A percentile compares a stretch with the other conserved stretches of the same genome.
Evolutionary conservation across 2,888 invertebrate genomes (phyloP).

Genomic region (Aleiodes leptofemur): DNA sequence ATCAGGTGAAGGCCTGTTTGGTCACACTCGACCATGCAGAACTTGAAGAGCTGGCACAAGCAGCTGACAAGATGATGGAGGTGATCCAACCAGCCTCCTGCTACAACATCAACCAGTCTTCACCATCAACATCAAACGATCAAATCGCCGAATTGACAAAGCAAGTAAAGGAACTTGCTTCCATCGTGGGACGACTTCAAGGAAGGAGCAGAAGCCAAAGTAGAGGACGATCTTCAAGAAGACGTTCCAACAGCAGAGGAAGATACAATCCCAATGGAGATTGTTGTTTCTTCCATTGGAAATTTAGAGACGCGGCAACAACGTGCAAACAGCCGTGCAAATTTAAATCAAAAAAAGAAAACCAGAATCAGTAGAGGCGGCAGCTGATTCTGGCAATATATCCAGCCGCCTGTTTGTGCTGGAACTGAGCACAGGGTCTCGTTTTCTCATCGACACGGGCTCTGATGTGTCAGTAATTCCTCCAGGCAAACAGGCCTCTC

Average conservation of each 20-base stretch:
- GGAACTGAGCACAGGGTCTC: neutral
- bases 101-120: neutral
- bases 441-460: constrained; percentile 11
- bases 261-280: no score
- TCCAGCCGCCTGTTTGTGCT: constrained; percentile 13
- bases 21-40: neutral
- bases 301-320: no score
- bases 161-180: no score
- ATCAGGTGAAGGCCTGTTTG: neutral
- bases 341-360: no score
- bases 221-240: no score
- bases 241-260: no score
- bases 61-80: neutral
- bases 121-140: no score
- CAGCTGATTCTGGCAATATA: neutral
- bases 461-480: constrained; percentile 17
- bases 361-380: constrained; percentile 2
- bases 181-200: no score
- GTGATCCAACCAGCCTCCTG: neutral
- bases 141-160: no score
- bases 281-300: no score
- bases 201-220: no score
- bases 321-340: no score
- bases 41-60: neutral
- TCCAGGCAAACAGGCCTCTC: neutral